Base-by-base conservation (phyloP, 2,113 vertebrate species). In the Corapipo altera region DNA sequence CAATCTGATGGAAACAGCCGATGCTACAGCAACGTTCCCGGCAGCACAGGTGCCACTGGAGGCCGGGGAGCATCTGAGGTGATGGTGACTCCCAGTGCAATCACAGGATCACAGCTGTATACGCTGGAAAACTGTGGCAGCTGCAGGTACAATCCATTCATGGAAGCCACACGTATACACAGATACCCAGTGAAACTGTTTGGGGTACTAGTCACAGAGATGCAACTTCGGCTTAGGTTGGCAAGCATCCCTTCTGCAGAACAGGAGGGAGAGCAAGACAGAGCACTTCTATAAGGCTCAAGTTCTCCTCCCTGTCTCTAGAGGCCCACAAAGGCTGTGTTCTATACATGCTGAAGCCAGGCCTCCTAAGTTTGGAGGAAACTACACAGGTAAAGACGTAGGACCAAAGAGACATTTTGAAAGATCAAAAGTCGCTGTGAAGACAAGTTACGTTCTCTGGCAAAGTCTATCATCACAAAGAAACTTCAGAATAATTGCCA, bases 1-100 rank as follows among this genome's bases (percentile, higher is more conserved):
- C 5, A 1, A 32, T 37, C 43, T 4, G 2, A 62, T 28, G 37
- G 75, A 37, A 75, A 28, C 1, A 0, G n/a, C 12, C 1, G 5
- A 91, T 0, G 0, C 49, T 16, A 70, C 49, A 14, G 69, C 20
- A 1, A 28, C 15, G 2, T 19, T 72, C 69, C 54, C 0, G 0
- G 26, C 46, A 86, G 46, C 5, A 0, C 46, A 27, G 62, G 54
- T 67, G 66, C 52, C 33, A 48, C 39, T 9, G 19, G 66, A 81
- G 49, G 33, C 57, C 8, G 1, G 39, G 59, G 65, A 71, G 70
- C 69, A 78, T 26, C 55, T 17, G 17, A 88, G 89, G 71, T n/a
- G 43, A 77, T 15, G 14, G 6, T 26, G 67, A 71, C 62, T 55
- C 64, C 88, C 35, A 16, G 33, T 5, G 27, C 27, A 13, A 8